phyloP scores from a whole-genome alignment of 2,113 vertebrate species.

The Phainopepla nitens region DNA sequence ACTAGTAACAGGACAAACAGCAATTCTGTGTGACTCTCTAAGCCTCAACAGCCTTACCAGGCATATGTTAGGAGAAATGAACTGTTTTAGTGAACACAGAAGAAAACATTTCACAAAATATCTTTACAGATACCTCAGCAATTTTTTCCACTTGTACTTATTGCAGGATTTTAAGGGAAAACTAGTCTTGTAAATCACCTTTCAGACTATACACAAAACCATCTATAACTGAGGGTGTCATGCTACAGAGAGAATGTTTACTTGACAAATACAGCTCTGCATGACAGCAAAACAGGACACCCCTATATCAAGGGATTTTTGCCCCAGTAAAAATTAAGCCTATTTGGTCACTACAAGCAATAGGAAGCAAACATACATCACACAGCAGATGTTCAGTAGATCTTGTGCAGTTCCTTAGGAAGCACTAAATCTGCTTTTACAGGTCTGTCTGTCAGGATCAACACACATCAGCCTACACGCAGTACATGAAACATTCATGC shows the following conservation, averaged over 20 bases:
- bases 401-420: not conserved
- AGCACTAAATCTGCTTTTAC: not conserved
- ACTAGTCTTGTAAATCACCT: not conserved
- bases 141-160: not conserved
- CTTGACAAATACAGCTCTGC: not conserved
- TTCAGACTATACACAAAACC: not conserved
- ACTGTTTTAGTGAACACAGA: not conserved
- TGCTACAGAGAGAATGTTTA: not conserved
- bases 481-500: not conserved
- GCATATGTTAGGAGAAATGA: not conserved
- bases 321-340: not conserved
- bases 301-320: not conserved
- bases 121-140: not conserved
- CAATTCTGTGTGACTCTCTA: not conserved
- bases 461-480: not conserved
- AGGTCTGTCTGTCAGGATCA: not conserved
- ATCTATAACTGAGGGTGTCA: not conserved
- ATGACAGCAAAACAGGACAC: not conserved
- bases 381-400: not conserved
- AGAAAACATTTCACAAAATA: not conserved
- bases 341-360: not conserved
- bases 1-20: not conserved
- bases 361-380: not conserved
- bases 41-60: not conserved
- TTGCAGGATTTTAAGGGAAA: not conserved